Evolutionary conservation across 2,797 vertebrate genomes (phyloP).

Genomic region (Sciaenops ocellatus): DNA sequence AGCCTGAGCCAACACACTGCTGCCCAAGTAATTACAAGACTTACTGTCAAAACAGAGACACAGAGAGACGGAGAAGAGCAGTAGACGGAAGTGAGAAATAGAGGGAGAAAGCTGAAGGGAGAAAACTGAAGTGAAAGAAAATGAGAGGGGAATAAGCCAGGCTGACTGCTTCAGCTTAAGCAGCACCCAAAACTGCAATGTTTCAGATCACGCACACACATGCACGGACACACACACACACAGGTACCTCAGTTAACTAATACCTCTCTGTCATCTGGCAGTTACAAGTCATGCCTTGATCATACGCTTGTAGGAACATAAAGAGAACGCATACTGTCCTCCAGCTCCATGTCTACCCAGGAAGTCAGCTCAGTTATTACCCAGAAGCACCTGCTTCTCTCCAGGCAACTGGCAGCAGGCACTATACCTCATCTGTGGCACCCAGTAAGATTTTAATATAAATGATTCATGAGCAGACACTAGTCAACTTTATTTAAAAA

Average conservation of each 20-base stretch:
- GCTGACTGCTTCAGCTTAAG: constrained; percentile 18
- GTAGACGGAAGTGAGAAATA: constrained; percentile 25
- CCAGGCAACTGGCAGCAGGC: constrained; percentile 39
- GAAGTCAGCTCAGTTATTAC: constrained; percentile 55
- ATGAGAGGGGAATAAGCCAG: constrained; percentile 12
- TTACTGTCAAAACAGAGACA: constrained; percentile 64
- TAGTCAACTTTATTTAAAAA: constrained; percentile 37
- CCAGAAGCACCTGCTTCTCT: constrained; percentile 60
- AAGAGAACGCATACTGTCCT: constrained; percentile 46
- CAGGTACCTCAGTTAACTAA: constrained; percentile 7
- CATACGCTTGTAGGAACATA: constrained; percentile 42
- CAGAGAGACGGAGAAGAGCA: constrained; percentile 13
- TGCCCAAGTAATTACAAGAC: constrained; percentile 66
- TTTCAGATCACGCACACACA: constrained; percentile 26
- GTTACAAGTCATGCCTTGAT: constrained; percentile 50
- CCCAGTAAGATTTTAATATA: constrained; percentile 52
- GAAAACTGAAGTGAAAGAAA: constrained; percentile 15
- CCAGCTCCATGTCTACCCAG: constrained; percentile 38
- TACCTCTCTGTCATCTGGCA: constrained; percentile 39
- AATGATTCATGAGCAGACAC: constrained; percentile 66
- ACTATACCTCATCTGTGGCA: constrained; percentile 41
- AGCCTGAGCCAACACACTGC: constrained; percentile 46
- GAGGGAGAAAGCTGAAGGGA: neutral
- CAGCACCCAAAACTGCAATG: constrained; percentile 10
- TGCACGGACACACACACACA: neutral